A percentile compares a stretch with the other conserved stretches of the same genome.
Evolutionary conservation across 2,113 vertebrate genomes (phyloP).

Genomic region (Oriolus oriolus): DNA sequence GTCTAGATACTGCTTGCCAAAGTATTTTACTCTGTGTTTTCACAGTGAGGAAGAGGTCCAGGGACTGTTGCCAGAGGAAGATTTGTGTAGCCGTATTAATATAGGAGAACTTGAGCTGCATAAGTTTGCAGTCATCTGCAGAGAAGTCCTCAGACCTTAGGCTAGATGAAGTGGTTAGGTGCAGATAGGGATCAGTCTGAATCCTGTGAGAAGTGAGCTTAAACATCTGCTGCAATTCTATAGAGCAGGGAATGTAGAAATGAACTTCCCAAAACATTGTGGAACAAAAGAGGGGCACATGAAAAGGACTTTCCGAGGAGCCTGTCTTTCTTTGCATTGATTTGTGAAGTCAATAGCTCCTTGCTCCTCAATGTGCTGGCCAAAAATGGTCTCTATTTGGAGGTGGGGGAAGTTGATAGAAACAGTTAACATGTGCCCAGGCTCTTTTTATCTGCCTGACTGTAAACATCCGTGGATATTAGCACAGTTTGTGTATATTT

Average conservation of each 20-base stretch:
- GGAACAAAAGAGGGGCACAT: not conserved
- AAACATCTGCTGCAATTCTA: not conserved
- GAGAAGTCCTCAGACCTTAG: not conserved
- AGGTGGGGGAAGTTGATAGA: not conserved
- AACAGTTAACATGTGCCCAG: constrained; percentile 25
- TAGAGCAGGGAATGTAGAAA: not conserved
- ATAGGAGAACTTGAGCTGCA: not conserved
- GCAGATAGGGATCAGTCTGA: not conserved
- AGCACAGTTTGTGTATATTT: constrained; percentile 39
- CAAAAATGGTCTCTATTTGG: not conserved
- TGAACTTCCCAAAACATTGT: not conserved
- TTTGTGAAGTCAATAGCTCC: not conserved
- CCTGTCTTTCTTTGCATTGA: not conserved
- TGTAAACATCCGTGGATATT: constrained; percentile 55
- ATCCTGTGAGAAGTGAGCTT: not conserved
- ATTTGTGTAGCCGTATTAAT: not conserved
- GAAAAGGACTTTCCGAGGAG: not conserved
- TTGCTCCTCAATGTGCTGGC: not conserved
- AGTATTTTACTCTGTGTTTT: not conserved
- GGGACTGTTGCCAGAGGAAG: not conserved
- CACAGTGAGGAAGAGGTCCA: not conserved
- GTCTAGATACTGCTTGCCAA: not conserved
- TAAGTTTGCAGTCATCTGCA: not conserved
- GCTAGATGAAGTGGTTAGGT: not conserved
- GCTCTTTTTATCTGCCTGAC: constrained; percentile 28